Conservation (phyloP, 2,888 invertebrate species). For the Cephonodes hylas region DNA sequence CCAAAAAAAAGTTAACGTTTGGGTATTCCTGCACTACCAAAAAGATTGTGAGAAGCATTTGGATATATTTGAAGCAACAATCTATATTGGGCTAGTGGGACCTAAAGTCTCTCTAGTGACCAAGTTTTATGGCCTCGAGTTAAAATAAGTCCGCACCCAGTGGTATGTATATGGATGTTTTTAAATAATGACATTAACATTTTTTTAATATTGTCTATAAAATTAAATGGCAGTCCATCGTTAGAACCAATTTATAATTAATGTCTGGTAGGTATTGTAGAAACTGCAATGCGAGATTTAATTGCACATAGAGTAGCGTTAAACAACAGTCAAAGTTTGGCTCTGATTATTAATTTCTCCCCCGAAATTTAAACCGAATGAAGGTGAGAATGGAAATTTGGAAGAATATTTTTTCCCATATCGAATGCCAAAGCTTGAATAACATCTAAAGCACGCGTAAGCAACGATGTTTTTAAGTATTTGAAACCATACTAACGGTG, state of each 20-base stretch:
- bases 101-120: no score
- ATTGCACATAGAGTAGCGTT: background rate
- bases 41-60: no score
- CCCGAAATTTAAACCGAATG: conserved; percentile 1
- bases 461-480: conserved; percentile 28
- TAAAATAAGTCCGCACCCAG: no score
- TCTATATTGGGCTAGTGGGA: no score
- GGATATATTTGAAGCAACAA: no score
- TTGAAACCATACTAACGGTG: conserved; percentile 57
- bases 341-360: background rate
- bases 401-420: conserved; percentile 18
- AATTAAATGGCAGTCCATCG: no score
- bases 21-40: no score
- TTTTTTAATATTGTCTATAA: no score
- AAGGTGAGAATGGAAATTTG: conserved; percentile 20
- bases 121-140: no score
- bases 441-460: conserved; percentile 37
- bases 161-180: no score
- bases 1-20: no score
- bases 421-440: conserved; percentile 14
- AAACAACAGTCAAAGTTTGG: conserved; percentile 1
- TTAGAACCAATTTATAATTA: background rate
- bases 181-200: no score
- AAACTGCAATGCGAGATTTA: background rate
- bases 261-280: background rate